Evolutionary conservation across 1,140 invertebrate genomes (phyloP).

Genomic region (Delia radicum): DNA sequence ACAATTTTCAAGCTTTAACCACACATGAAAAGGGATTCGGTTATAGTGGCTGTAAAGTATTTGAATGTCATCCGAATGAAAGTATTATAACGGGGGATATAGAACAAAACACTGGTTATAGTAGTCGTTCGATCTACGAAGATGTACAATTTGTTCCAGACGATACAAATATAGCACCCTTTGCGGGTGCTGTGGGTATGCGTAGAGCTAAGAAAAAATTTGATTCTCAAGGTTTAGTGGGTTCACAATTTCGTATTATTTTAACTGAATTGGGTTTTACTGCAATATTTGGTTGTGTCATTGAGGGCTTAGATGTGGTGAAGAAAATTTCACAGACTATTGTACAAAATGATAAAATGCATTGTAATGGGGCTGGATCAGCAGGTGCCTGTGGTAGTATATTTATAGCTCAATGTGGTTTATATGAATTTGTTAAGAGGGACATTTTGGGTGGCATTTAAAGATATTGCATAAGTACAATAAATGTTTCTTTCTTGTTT

Average conservation of each 20-base stretch:
- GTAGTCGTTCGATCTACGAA: conserved; percentile 75
- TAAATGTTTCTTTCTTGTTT: not conserved
- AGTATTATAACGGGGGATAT: conserved; percentile 80
- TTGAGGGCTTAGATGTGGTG: conserved; percentile 77
- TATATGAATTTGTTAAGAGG: conserved; percentile 9
- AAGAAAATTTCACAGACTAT: conserved; percentile 75
- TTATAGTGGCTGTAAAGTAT: conserved; percentile 77
- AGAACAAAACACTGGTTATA: conserved; percentile 77
- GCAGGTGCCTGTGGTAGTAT: not conserved
- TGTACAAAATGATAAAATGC: conserved; percentile 3
- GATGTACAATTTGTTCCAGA: conserved; percentile 80
- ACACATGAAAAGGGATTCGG: conserved; percentile 78
- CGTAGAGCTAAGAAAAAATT: conserved; percentile 76
- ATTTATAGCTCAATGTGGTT: not conserved
- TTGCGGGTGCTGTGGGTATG: conserved; percentile 79
- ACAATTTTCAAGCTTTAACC: conserved; percentile 81
- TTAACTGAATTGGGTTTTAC: conserved; percentile 81
- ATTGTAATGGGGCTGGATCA: not conserved
- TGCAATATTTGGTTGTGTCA: conserved; percentile 78
- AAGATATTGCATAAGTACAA: too few species aligned
- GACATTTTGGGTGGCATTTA: not conserved
- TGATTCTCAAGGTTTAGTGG: conserved; percentile 78
- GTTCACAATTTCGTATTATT: conserved; percentile 81
- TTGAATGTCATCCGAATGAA: conserved; percentile 81
- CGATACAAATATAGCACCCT: conserved; percentile 74